Evolutionary conservation across 2,888 invertebrate genomes (phyloP), one percentile per base, ranked within the genome.

Genomic region (Sinotaia quadrata): DNA sequence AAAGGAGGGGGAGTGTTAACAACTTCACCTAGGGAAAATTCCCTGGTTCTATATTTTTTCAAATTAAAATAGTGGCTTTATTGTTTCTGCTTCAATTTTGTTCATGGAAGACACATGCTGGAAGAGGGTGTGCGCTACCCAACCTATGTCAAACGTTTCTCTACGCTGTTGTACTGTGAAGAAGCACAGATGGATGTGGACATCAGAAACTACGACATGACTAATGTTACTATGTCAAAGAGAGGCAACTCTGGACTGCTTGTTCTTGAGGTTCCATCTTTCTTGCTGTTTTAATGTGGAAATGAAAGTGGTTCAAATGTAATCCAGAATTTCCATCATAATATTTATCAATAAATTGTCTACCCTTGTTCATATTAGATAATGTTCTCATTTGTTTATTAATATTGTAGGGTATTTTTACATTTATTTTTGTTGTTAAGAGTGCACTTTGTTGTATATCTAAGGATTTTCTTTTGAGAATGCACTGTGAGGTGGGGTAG

Each of bases 111-210:
- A 60, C 65, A 36, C 21, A 62, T 76, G 54, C 49, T 78, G n/a
- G 78, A 79, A 12, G 54, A 67, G 0, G 73, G 71, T 4, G 34
- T 84, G 21, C 56, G 44, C 21, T 68, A 71, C 67, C 59, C 61
- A 21, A 76, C 52, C 7, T 81, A 85, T 66, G 60, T 60, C 71
- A 91, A 92, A 58, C 92, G 91, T 78, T 95, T 95, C 88, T 92
- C 93, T 78, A 89, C 91, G 5, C 89, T 96, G 56, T 82, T 96
- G 0, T 92, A 93, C 86, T 89, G 96, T 75, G 96, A 96, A 87
- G 96, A 97, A 89, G 92, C 96, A 67, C 91, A 93, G 80, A 89
- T 90, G 76, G 91, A 91, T 63, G 87, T 94, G 5, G 89, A 90
- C 71, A 91, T 95, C 78, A 91, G 92, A 68, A 90, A 89, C 63